phyloP scores from a whole-genome alignment of 2,888 invertebrate species.

The Volucella zonaria region DNA sequence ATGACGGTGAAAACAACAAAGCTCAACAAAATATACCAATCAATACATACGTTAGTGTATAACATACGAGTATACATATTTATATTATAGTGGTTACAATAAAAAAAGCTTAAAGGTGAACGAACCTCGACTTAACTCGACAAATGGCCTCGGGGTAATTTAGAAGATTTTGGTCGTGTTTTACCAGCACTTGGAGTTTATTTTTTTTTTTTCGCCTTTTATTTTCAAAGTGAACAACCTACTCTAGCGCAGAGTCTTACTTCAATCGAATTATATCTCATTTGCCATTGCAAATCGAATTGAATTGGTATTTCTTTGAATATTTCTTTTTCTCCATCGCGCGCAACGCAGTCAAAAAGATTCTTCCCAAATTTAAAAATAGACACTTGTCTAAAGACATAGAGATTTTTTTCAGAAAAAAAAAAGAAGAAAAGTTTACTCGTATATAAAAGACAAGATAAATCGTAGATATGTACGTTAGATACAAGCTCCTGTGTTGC shows the following conservation, averaged over 20 bases:
- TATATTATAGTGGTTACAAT: neutral
- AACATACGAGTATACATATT: neutral
- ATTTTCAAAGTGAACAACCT: neutral
- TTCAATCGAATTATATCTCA: conserved; percentile 1
- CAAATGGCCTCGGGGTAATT: conserved; percentile 28
- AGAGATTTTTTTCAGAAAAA: neutral
- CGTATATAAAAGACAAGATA: neutral
- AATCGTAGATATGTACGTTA: too few relatives aligned
- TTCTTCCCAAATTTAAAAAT: conserved; percentile 15
- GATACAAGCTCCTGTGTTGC: neutral
- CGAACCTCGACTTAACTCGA: conserved; percentile 33
- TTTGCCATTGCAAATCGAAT: conserved; percentile 23
- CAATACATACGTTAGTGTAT: conserved; percentile 6
- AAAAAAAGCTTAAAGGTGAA: conserved; percentile 31
- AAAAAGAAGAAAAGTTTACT: neutral
- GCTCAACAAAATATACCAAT: conserved; percentile 20
- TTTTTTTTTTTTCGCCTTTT: neutral
- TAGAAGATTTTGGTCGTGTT: too few relatives aligned
- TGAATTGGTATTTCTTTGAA: conserved; percentile 3
- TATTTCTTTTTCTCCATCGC: neutral
- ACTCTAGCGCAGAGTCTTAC: neutral
- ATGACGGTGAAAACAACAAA: conserved; percentile 18
- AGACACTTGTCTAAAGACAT: neutral
- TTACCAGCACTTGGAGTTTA: neutral
- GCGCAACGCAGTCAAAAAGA: conserved; percentile 8